Base-by-base conservation (phyloP, 2,797 vertebrate genomes). In the Tenualosa thibaudeaui region DNA sequence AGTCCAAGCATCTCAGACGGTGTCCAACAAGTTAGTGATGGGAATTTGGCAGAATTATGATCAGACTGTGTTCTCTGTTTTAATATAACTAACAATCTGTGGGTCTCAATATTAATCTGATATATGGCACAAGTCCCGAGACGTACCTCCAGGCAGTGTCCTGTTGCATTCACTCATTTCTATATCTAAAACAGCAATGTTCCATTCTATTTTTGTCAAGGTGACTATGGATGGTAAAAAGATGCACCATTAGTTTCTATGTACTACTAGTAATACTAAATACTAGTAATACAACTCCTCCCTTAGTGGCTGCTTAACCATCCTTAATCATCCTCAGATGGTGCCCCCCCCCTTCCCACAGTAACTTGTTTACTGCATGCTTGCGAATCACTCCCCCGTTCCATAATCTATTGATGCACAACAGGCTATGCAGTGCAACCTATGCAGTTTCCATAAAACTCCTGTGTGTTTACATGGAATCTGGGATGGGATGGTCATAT, bases 131-230 rank as follows among this genome's bases (percentile, higher is more conserved):
- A 78, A 22, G 17, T 78, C 15, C 15, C 19, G 17, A 46, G 71
- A 5, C 13, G 40, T 15, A 8, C 4, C 37, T 17, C 19, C 40
- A 9, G 4, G 50, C 50, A 78, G 71, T 46, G 71, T 78, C 71
- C 13, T 78, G 15, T 78, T 78, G 71, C 71, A 78, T 22, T 53
- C 17, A 49, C 43, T 26, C 24, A 50, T 71, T 83, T 81, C 58
- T 5, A 31, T 81, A 50, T 56, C 71, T 56, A 81, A 84, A 81
- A 86, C 51, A 54, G 6, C 90, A 58, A 68, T 81, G 49, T 81
- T 86, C 68, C 12, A 13, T 4, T 87, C 92, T 95, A 95, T 95
- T 95, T 91, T 90, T 92, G 93, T 93, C 90, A 85, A 13, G 81
- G 85, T 81, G 88, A 88, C 92, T 92, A 83, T 26, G 13, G 85